Percentiles rank a stretch among this genome's conserved stretches.
These are phyloP conservation scores for Alloplasta piceator DNA, from an alignment of 2,888 invertebrate genomes.

Conservation along the genomic window DNA sequence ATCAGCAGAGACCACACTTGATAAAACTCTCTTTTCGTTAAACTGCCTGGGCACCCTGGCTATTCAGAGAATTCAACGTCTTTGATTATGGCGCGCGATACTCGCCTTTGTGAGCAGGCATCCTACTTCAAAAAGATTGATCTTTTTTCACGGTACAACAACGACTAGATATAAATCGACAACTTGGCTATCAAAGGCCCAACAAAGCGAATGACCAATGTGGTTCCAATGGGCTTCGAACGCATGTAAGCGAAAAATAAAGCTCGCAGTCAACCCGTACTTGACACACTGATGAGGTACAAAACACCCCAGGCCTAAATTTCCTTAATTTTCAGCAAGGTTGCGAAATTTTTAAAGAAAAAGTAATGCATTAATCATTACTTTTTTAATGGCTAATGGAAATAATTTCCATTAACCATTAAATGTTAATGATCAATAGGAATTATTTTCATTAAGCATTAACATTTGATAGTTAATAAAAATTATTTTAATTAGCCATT, in stretches of 20 bases:
- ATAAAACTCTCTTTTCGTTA: constrained; percentile 45
- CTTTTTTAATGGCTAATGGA: too few species aligned
- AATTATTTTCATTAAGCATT: too few species aligned
- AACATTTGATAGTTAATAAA: too few species aligned
- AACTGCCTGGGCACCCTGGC: constrained; percentile 24
- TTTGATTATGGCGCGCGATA: constrained; percentile 44
- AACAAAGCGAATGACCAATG: not conserved
- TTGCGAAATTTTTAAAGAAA: not conserved
- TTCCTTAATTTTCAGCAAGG: not conserved
- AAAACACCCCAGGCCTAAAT: not conserved
- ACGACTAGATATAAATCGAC: constrained; percentile 30
- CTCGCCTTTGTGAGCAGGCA: constrained; percentile 12
- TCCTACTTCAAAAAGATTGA: constrained; percentile 19
- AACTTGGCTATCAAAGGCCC: not conserved
- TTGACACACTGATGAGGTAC: not conserved
- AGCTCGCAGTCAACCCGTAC: not conserved
- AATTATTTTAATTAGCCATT: too few species aligned
- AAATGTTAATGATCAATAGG: too few species aligned
- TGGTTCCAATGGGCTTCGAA: not conserved
- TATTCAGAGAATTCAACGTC: constrained; percentile 35
- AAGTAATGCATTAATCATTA: too few species aligned
- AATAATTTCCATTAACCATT: too few species aligned
- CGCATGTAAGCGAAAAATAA: not conserved
- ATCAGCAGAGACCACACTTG: constrained; percentile 17
- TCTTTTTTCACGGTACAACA: constrained; percentile 11